Percentiles rank a stretch among this genome's conserved stretches.
phyloP scores from a whole-genome alignment of 1,140 invertebrate genomes.

The Eupeodes corollae region DNA sequence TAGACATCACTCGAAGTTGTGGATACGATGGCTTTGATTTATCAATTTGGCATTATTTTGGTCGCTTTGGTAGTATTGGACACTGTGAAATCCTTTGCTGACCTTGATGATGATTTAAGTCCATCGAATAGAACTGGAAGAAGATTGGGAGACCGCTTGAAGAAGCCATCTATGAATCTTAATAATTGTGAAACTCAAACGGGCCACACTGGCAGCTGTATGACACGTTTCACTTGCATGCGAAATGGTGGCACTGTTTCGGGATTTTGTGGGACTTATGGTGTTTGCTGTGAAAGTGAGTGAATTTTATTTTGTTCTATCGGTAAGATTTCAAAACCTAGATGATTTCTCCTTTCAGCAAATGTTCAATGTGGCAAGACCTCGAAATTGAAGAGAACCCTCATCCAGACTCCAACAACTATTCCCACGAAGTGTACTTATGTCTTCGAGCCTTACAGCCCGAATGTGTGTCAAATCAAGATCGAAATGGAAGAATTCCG shows the following conservation, averaged over 20 bases:
- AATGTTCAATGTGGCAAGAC: constrained; percentile 20
- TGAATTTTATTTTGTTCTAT: constrained; percentile 12
- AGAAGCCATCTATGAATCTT: too few species aligned
- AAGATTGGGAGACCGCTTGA: too few species aligned
- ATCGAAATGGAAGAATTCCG: constrained; percentile 67
- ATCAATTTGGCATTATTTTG: too few species aligned
- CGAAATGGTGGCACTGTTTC: constrained; percentile 45
- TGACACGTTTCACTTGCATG: constrained; percentile 51
- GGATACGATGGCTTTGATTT: too few species aligned
- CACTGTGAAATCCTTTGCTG: constrained; percentile 12
- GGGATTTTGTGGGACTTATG: constrained; percentile 49
- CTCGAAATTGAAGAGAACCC: constrained; percentile 18
- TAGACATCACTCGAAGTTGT: too few species aligned
- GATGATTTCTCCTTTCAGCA: constrained; percentile 5
- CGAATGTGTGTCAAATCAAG: constrained; percentile 50
- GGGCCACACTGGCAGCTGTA: constrained; percentile 51
- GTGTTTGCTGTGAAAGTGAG: constrained; percentile 59
- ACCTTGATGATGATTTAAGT: too few species aligned
- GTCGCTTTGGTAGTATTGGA: constrained; percentile 9
- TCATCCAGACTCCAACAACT: constrained; percentile 17
- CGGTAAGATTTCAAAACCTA: neutral
- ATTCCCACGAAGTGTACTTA: constrained; percentile 18
- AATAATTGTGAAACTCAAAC: constrained; percentile 23
- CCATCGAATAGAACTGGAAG: too few species aligned
- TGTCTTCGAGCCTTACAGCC: constrained; percentile 31